phyloP scores from a whole-genome alignment of 2,797 vertebrate species.

The Lagorchestes hirsutus region DNA sequence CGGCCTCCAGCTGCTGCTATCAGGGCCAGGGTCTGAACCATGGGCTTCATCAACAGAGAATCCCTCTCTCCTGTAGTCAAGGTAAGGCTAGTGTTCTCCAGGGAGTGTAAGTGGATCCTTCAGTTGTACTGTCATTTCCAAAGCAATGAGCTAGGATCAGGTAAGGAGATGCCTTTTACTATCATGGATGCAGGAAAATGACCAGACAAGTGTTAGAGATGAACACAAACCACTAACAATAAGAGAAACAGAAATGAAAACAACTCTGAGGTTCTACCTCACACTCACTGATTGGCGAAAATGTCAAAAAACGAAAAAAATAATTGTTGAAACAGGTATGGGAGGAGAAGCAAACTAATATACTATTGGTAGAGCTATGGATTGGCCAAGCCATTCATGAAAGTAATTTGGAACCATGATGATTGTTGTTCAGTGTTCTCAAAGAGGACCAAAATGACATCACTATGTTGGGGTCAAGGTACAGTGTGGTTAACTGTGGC shows the following conservation, averaged over 20 bases:
- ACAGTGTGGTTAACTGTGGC: background rate
- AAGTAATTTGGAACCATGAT: background rate
- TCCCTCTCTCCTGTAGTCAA: too few species aligned
- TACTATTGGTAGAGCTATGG: background rate
- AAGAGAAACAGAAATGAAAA: background rate
- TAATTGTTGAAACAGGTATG: background rate
- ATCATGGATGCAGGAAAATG: background rate
- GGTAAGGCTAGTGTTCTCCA: background rate
- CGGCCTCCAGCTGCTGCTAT: too few species aligned
- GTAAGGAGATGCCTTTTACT: background rate
- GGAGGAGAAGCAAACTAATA: background rate
- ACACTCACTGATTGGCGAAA: background rate
- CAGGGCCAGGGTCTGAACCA: too few species aligned
- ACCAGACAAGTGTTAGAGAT: background rate
- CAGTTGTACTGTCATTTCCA: background rate
- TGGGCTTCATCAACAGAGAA: too few species aligned
- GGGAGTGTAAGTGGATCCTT: background rate
- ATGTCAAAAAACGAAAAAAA: background rate
- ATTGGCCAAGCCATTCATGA: background rate
- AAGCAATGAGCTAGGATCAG: background rate
- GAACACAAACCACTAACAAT: background rate
- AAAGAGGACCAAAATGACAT: background rate
- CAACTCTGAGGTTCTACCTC: background rate
- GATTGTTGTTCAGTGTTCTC: background rate
- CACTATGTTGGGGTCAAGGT: background rate